A percentile compares a stretch with the other conserved stretches of the same genome.
phyloP scores from a whole-genome alignment of 2,888 invertebrate genomes.

The Lathronympha strigana region DNA sequence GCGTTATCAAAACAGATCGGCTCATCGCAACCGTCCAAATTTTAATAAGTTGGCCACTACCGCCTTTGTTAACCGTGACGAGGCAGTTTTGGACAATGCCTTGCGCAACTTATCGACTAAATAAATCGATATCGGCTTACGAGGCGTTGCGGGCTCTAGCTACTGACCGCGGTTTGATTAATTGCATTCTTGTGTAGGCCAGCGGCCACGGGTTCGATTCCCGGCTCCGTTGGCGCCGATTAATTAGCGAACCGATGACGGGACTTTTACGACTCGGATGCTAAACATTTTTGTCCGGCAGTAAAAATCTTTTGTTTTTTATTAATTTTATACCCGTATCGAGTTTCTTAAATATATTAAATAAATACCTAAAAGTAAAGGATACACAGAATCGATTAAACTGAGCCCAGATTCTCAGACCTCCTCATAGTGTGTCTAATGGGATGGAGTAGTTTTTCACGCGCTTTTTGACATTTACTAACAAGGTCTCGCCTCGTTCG shows the following conservation, averaged over 20 bases:
- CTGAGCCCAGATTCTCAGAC: conserved; percentile 22
- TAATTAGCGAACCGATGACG: conserved; percentile 78
- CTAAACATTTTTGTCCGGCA: conserved; percentile 31
- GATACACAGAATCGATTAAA: conserved; percentile 23
- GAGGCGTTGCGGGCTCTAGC: conserved; percentile 81
- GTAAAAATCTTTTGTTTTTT: conserved; percentile 41
- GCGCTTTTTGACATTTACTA: conserved; percentile 79
- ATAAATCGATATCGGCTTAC: conserved; percentile 84
- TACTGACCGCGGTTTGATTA: conserved; percentile 83
- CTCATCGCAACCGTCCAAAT: conserved; percentile 79
- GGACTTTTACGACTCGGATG: conserved; percentile 58
- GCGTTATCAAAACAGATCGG: conserved; percentile 81
- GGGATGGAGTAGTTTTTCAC: conserved; percentile 54
- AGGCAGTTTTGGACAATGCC: conserved; percentile 77
- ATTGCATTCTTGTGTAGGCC: conserved; percentile 72
- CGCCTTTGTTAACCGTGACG: conserved; percentile 79
- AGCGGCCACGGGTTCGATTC: conserved; percentile 58
- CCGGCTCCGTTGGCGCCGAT: conserved; percentile 76
- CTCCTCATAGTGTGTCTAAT: conserved; percentile 39
- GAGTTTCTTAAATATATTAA: conserved; percentile 3
- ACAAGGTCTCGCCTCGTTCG: conserved; percentile 75
- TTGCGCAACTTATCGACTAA: conserved; percentile 83
- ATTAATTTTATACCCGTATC: conserved; percentile 35
- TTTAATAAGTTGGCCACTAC: conserved; percentile 84
- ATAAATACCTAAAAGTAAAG: background rate